Percentiles rank a stretch among this genome's conserved stretches.
phyloP scores from a whole-genome alignment of 92 coral and sea anemone species.

The Bergia sp. region DNA sequence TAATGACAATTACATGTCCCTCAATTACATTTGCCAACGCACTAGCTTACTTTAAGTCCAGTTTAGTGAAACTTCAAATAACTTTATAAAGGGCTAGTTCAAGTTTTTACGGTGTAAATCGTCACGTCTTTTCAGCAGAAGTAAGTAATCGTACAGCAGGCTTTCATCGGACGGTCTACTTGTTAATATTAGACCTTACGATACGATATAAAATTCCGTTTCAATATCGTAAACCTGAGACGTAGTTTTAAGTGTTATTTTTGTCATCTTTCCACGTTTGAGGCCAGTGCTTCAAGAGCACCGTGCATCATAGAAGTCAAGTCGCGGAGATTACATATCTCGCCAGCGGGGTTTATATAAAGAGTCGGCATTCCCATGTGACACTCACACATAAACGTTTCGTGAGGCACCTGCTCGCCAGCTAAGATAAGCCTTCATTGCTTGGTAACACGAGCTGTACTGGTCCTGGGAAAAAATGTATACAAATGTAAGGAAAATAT shows the following conservation, averaged over 20 bases:
- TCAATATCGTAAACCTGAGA: not conserved
- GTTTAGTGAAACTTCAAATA: too few relatives aligned
- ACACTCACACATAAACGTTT: conserved; percentile 26
- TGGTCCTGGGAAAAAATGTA: conserved; percentile 61
- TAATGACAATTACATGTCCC: too few relatives aligned
- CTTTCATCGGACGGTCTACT: not conserved
- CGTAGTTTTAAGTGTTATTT: not conserved
- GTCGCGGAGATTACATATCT: not conserved
- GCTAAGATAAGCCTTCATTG: conserved; percentile 73
- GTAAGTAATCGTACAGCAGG: not conserved
- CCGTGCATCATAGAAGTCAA: not conserved
- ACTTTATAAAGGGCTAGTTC: not conserved
- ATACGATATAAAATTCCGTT: not conserved
- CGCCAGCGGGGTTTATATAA: not conserved
- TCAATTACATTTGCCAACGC: too few relatives aligned
- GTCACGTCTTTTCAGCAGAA: not conserved
- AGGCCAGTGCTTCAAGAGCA: too few relatives aligned
- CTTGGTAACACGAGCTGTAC: conserved; percentile 79
- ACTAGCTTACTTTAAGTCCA: too few relatives aligned
- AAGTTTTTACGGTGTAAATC: not conserved
- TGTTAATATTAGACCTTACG: not conserved
- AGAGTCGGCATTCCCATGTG: not conserved
- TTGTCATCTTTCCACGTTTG: not conserved
- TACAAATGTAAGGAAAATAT: not conserved
- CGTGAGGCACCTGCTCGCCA: conserved; percentile 65